Evolutionary conservation across 2,888 invertebrate genomes (phyloP).

Genomic region (Cryptocephalus moraei): DNA sequence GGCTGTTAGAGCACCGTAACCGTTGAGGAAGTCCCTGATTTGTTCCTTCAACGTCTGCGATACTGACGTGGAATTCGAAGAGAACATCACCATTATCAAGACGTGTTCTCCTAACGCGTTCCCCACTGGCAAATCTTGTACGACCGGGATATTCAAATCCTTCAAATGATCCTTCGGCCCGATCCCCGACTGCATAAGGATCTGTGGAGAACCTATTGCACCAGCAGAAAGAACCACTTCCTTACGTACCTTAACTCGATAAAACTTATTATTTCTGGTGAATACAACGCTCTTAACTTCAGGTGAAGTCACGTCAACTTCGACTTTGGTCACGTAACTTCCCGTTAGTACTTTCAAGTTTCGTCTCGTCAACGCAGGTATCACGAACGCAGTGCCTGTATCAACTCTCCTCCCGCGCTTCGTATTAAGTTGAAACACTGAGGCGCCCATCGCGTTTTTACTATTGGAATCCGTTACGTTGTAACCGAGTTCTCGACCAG

Average conservation of each 20-base stretch:
- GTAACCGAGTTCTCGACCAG: conserved; percentile 57
- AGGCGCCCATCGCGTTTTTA: conserved; percentile 52
- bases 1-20: conserved; percentile 7
- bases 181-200: conserved; percentile 73
- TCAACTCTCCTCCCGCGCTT: conserved; percentile 63
- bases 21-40: conserved; percentile 38
- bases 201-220: conserved; percentile 68
- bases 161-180: conserved; percentile 53
- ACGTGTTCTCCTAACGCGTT: conserved; percentile 65
- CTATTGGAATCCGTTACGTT: conserved; percentile 57
- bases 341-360: conserved; percentile 62
- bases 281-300: conserved; percentile 57
- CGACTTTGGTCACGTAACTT: conserved; percentile 49
- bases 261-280: conserved; percentile 45
- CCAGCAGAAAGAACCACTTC: conserved; percentile 73
- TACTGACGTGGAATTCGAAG: conserved; percentile 58
- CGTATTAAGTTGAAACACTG: conserved; percentile 49
- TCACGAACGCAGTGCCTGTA: conserved; percentile 63
- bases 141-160: conserved; percentile 46
- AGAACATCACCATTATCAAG: conserved; percentile 21
- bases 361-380: conserved; percentile 48
- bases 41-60: conserved; percentile 42
- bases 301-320: conserved; percentile 49
- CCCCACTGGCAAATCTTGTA: conserved; percentile 62
- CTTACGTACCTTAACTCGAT: conserved; percentile 47